Base-by-base conservation (phyloP, 2,113 vertebrate genomes). In the Erythrocercus mccallii region DNA sequence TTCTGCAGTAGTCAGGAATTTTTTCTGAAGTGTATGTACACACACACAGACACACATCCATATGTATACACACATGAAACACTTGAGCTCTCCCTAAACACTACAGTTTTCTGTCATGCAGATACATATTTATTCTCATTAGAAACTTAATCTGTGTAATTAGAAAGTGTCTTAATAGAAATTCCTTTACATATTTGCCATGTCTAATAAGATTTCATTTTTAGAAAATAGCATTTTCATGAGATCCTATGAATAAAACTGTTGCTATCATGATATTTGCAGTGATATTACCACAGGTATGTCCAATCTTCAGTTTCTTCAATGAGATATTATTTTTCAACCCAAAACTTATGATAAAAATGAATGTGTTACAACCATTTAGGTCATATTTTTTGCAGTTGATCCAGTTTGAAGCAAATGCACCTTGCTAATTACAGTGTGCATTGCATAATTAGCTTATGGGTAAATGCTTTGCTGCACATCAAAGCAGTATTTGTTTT, bases 401-500 rank as follows among this genome's bases (percentile, higher is more conserved):
- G 82, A 70, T 61, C 13, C 33, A 65, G 24, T 45, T 78, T 86
- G 65, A 86, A 91, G 31, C 23, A 78, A 86, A 74, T 53, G 54
- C 50, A 54, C 65, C 66, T 88, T 57, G 25, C 14, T 70, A 74
- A 90, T 80, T 73, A 84, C 40, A 78, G 13, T 21, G 35, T 83
- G 33, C 12, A 54, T 23, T 65, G 37, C 44, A 53, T 40, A 64
- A 37, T 68, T 73, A 92, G 28, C 25, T 81, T 61, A 65, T 13
- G 69, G 28, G 44, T 51, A 81, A 79, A 74, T 61, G 61, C 9
- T 91, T 92, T 89, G 15, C 42, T 86, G 25, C 27, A 70, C 33
- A 65, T 73, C 47, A 93, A 86, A 87, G 70, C 17, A 81, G 21
- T 72, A 73, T 66, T 91, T 31, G 24, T 84, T 92, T 88, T 73